These are phyloP conservation scores for Neomicropteryx cornuta DNA, from an alignment of 1,140 invertebrate genomes.

Conservation along the genomic window DNA sequence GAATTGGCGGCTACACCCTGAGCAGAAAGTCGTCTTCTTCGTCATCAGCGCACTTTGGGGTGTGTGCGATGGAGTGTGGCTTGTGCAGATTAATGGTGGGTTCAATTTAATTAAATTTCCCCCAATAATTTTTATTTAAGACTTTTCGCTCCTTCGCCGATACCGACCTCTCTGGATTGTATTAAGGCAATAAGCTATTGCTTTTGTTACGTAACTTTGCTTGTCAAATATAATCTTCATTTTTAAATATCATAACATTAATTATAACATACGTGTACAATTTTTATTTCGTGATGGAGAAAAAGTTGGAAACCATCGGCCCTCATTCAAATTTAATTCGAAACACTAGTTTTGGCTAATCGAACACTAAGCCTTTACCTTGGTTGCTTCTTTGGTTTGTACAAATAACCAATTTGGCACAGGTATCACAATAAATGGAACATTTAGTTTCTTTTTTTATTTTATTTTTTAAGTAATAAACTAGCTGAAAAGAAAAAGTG, in stretches of 20 bases:
- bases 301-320: no score
- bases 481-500: no score
- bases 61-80: constrained; percentile 75
- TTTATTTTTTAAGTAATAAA: no score
- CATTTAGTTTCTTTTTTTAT: no score
- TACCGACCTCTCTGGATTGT: neutral
- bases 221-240: constrained; percentile 1
- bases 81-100: constrained; percentile 81
- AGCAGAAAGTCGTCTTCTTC: constrained; percentile 58
- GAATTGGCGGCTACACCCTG: constrained; percentile 57
- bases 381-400: no score
- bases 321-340: no score
- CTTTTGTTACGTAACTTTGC: no score
- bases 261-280: neutral
- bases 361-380: no score
- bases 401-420: no score
- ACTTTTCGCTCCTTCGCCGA: neutral
- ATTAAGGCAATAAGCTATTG: no score
- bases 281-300: neutral
- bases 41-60: constrained; percentile 75
- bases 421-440: no score
- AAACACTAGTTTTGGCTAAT: no score
- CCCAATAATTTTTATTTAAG: neutral
- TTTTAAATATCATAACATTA: neutral
- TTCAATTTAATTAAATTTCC: constrained; percentile 9